phyloP scores from a whole-genome alignment of 35 echinoderm and acorn worm genomes.

The Lytechinus variegatus region DNA sequence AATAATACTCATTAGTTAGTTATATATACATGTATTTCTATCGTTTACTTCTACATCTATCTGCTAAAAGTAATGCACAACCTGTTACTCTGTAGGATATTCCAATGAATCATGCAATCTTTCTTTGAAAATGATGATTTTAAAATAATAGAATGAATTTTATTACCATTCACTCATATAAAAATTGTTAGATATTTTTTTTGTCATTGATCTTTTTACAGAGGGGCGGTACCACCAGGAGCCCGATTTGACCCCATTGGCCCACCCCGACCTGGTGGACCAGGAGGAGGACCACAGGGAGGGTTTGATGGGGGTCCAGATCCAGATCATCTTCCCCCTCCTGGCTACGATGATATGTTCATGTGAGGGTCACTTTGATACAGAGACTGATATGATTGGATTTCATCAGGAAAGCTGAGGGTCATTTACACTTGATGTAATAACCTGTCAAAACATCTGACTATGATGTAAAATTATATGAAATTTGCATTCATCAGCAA shows the following conservation, averaged over 20 bases:
- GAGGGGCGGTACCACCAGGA: conserved; percentile 78
- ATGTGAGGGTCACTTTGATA: conserved; percentile 51
- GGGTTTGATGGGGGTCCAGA: conserved; percentile 72
- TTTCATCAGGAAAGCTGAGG: neutral
- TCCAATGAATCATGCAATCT: no score
- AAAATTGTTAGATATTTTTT: neutral
- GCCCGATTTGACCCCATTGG: conserved; percentile 85
- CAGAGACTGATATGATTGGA: neutral
- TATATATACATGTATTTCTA: no score
- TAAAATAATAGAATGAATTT: no score
- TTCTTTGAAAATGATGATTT: no score
- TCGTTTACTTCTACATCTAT: no score
- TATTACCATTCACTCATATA: neutral
- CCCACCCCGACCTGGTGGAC: conserved; percentile 68
- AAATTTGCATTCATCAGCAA: no score
- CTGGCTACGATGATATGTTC: conserved; percentile 90
- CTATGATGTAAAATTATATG: no score
- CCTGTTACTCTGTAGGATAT: no score
- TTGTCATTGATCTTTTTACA: neutral
- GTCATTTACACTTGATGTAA: no score
- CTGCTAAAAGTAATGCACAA: no score
- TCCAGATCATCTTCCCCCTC: conserved; percentile 78
- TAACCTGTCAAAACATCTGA: no score
- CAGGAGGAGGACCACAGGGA: conserved; percentile 57
- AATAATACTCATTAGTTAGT: no score